Percentiles rank a stretch among this genome's conserved stretches.
Conservation (phyloP, 2,888 invertebrate species). For the Penaeus monodon region DNA sequence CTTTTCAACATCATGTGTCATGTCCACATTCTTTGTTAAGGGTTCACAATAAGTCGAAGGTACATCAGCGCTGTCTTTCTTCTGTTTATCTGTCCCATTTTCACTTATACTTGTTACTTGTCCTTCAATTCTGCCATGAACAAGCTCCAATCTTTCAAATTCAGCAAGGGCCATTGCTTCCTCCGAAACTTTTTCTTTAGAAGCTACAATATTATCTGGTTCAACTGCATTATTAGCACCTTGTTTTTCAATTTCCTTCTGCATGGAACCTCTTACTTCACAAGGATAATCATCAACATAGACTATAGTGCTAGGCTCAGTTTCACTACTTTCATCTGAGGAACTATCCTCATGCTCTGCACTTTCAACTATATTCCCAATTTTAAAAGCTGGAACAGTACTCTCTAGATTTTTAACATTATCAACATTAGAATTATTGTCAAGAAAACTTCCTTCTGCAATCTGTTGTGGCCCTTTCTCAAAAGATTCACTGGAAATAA, state of each 20-base stretch:
- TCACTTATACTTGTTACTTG: background rate
- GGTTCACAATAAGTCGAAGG: no score
- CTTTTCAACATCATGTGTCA: no score
- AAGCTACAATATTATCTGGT: background rate
- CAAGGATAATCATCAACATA: constrained; percentile 30
- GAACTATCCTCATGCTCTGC: constrained; percentile 34
- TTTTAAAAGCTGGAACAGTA: background rate
- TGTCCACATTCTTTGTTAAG: no score
- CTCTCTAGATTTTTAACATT: background rate
- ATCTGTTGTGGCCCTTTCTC: no score
- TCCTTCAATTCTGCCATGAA: no score
- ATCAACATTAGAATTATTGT: background rate
- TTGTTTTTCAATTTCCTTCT: constrained; percentile 3
- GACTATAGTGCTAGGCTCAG: constrained; percentile 51
- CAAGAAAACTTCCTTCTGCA: background rate
- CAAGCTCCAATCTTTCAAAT: no score
- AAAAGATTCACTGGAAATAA: no score
- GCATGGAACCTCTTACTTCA: constrained; percentile 8
- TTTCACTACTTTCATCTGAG: constrained; percentile 47
- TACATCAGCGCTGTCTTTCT: no score
- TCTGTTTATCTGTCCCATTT: no score
- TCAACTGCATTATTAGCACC: background rate
- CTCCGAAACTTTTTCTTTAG: background rate
- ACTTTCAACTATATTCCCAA: background rate
- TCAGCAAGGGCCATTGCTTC: background rate